Conservation (phyloP, 2,888 invertebrate species). For the Listrodromus nycthemerus region DNA sequence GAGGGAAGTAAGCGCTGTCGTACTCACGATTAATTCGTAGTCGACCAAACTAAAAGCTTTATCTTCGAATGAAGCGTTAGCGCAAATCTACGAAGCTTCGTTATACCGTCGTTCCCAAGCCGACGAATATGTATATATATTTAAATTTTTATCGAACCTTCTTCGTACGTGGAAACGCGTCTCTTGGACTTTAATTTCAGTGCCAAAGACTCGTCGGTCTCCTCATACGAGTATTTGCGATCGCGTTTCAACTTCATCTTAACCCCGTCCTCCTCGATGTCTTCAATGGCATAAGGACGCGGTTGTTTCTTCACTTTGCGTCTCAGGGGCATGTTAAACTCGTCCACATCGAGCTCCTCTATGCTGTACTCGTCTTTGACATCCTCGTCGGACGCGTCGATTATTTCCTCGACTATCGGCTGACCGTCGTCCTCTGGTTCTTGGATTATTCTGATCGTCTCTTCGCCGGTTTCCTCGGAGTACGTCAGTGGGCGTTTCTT, state of each 20-base stretch:
- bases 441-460: slow-evolving; percentile 89
- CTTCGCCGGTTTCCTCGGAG: slow-evolving; percentile 91
- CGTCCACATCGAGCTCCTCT: slow-evolving; percentile 81
- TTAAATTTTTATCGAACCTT: slow-evolving; percentile 86
- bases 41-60: slow-evolving; percentile 62
- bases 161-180: slow-evolving; percentile 88
- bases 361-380: slow-evolving; percentile 86
- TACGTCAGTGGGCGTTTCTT: slow-evolving; percentile 90
- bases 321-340: slow-evolving; percentile 81
- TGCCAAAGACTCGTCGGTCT: slow-evolving; percentile 88
- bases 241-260: slow-evolving; percentile 83
- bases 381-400: slow-evolving; percentile 88
- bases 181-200: slow-evolving; percentile 90
- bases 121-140: slow-evolving; percentile 19
- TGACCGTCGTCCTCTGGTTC: slow-evolving; percentile 88
- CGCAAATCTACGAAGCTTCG: slow-evolving; percentile 69
- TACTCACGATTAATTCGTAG: slow-evolving; percentile 73
- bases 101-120: slow-evolving; percentile 57
- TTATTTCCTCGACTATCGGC: slow-evolving; percentile 88
- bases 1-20: slow-evolving; percentile 60
- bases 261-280: slow-evolving; percentile 85
- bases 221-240: slow-evolving; percentile 84
- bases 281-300: slow-evolving; percentile 85
- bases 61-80: slow-evolving; percentile 53
- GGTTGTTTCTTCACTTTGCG: slow-evolving; percentile 77